Base-by-base conservation (phyloP, 1,140 invertebrate genomes). In the Venustaconcha ellipsiformis region DNA sequence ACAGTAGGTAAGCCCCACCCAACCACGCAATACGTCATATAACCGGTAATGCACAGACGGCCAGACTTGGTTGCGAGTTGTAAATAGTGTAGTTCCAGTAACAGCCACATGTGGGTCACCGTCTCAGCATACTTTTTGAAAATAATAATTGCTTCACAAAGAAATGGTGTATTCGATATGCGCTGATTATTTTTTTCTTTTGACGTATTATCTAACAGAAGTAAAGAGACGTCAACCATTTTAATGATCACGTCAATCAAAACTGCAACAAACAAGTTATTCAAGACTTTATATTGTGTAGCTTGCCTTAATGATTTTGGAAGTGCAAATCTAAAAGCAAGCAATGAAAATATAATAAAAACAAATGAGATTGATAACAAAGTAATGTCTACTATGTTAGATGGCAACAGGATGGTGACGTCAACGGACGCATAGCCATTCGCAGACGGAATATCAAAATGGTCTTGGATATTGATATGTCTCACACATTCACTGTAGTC, bases 401-500 rank as follows among this genome's bases (percentile, higher is more conserved):
- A 15, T 57, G n/a, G 55, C 37, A 20, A 55, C 12, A 17, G 18
- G 14, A 3, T 18, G 13, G 3, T 20, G 1, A 56, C 37, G 37
- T 23, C 48, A 18, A n/a, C 67, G 17, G 14, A 66, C 18, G 18
- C 65, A 48, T 62, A 17, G 13, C 62, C 59, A 2, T 65, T 59
- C n/a, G 59, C 57, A 11, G 48, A 48, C 23, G 67, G 26, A 17
- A 74, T n/a, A 26, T 63, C 65, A 62, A 74, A 74, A 18, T 68
- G 65, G 4, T 74, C 48, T 60, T 74, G 69, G 14, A 67, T 23
- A 12, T 48, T n/a, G 48, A 74, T 20, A 57, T 74, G 72, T 48
- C 57, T 48, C 18, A 74, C 18, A 30, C 72, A 74, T 68, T 74
- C 72, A 17, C 57, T 68, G 59, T 74, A 74, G 23, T 74, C 72